phyloP scores from a whole-genome alignment of 2,888 invertebrate species.

The Tyria jacobaeae region DNA sequence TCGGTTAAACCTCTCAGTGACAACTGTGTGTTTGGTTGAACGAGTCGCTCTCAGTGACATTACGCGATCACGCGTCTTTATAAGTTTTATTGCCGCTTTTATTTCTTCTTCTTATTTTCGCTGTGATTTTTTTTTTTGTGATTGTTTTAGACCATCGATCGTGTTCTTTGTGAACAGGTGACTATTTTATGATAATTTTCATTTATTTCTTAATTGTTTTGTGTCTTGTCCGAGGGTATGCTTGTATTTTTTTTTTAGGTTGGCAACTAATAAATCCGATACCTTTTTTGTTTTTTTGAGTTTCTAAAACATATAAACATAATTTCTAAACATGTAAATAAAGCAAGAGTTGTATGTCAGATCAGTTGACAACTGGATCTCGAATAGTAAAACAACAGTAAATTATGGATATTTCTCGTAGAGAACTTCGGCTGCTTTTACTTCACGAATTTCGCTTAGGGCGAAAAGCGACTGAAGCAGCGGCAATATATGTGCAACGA shows the following conservation, averaged over 20 bases:
- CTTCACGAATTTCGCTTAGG: too few species aligned
- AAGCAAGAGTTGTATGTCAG: too few species aligned
- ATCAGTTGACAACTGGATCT: too few species aligned
- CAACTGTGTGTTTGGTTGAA: constrained; percentile 3
- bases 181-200: constrained; percentile 19
- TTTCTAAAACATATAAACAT: too few species aligned
- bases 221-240: constrained; percentile 5
- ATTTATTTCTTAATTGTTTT: constrained; percentile 9
- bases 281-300: too few species aligned
- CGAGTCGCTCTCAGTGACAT: not conserved
- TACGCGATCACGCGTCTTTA: constrained; percentile 6
- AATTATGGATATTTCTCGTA: too few species aligned
- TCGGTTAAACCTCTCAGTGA: constrained; percentile 12
- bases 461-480: too few species aligned
- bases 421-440: too few species aligned
- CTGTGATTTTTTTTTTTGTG: constrained; percentile 4
- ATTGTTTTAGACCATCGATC: constrained; percentile 5
- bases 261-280: too few species aligned
- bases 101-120: not conserved
- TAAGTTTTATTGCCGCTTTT: constrained; percentile 2
- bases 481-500: too few species aligned
- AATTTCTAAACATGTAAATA: too few species aligned
- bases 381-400: too few species aligned
- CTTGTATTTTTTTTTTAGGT: not conserved
- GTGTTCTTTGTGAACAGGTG: constrained; percentile 24